Evolutionary conservation across 2,113 vertebrate genomes (phyloP).

Genomic region (Rhynchopsitta pachyrhyncha): DNA sequence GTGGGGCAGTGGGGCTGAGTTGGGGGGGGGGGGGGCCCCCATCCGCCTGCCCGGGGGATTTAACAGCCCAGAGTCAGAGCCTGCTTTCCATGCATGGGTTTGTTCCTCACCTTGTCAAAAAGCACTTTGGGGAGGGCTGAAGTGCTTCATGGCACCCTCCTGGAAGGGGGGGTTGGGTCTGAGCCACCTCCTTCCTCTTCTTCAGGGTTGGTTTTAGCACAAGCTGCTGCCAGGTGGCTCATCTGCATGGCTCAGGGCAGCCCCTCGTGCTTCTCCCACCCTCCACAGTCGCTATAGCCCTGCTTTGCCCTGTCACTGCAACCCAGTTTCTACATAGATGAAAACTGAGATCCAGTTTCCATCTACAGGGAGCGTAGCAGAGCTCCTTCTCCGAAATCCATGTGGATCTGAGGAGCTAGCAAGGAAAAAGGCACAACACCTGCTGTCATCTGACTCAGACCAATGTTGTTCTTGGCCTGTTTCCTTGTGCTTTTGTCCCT

Average conservation of each 20-base stretch:
- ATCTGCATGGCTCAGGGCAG: background rate
- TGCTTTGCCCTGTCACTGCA: background rate
- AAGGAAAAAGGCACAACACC: background rate
- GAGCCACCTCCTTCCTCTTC: background rate
- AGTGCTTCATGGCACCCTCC: background rate
- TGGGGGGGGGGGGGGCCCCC: background rate
- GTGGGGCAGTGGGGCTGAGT: background rate
- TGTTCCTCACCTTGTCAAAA: background rate
- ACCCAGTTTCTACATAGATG: background rate
- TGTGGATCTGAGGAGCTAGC: fast-evolving
- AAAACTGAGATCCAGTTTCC: background rate
- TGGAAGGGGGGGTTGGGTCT: fast-evolving
- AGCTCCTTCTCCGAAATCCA: fast-evolving
- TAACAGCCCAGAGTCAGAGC: too few relatives aligned
- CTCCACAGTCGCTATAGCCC: fast-evolving
- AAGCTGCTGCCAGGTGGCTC: background rate
- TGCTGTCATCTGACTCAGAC: background rate
- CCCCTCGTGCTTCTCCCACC: background rate
- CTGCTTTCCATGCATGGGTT: fast-evolving
- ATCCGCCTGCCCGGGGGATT: background rate
- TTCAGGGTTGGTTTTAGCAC: background rate
- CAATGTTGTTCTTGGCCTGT: background rate
- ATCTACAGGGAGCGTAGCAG: background rate
- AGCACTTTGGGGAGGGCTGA: background rate
- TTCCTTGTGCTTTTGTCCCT: background rate